Percentiles rank a stretch among this genome's conserved stretches.
phyloP scores from a whole-genome alignment of 2,797 vertebrate species.

The Phrynocephalus forsythii region DNA sequence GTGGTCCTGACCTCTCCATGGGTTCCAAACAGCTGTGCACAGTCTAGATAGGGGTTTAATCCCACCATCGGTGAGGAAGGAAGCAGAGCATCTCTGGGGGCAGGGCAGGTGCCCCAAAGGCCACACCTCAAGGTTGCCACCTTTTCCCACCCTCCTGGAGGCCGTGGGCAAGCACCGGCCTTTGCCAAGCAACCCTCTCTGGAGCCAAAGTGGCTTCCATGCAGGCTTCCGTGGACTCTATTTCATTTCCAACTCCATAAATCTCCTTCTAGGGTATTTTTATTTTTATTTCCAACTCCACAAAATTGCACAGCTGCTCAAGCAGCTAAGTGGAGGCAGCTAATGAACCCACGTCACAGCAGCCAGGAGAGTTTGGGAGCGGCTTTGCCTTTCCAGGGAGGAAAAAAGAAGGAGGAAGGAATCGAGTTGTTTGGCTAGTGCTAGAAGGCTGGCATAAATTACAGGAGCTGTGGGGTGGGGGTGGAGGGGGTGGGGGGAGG shows the following conservation, averaged over 20 bases:
- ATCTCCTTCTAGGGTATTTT: neutral
- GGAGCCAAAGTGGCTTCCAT: neutral
- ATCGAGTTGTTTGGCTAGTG: conserved; percentile 63
- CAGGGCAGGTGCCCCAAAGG: fast-evolving
- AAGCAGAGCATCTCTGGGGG: neutral
- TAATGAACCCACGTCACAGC: conserved; percentile 50
- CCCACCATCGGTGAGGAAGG: neutral
- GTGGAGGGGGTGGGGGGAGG: neutral
- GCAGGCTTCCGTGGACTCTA: fast-evolving
- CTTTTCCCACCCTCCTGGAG: neutral
- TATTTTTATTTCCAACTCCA: conserved; percentile 54
- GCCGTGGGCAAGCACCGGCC: neutral
- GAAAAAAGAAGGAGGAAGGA: conserved; percentile 55
- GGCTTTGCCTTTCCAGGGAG: conserved; percentile 56
- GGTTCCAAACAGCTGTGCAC: no score
- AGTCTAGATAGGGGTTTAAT: neutral
- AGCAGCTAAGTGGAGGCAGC: conserved; percentile 57
- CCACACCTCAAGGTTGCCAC: neutral
- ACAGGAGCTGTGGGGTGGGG: conserved; percentile 38
- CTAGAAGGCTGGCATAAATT: conserved; percentile 64
- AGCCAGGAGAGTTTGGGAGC: conserved; percentile 55
- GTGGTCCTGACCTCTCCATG: no score
- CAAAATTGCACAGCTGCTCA: conserved; percentile 53
- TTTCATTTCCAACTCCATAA: conserved; percentile 52
- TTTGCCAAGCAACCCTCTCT: neutral